Percentiles rank a stretch among this genome's conserved stretches.
These are phyloP conservation scores for Caenorhabditis becei DNA, from an alignment of 2,888 invertebrate species.

Conservation along the genomic window DNA sequence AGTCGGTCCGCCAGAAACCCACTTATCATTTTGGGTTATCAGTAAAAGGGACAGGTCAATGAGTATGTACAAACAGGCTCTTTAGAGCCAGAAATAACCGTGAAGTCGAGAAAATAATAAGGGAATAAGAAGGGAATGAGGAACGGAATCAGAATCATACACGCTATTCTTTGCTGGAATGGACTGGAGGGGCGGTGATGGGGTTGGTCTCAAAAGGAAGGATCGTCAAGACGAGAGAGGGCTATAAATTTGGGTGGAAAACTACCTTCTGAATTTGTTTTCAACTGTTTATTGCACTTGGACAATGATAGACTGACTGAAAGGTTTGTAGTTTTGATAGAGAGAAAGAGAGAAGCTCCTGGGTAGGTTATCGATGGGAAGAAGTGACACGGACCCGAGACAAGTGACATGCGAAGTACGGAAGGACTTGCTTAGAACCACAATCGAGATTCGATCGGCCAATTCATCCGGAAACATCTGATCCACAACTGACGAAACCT, in stretches of 20 bases:
- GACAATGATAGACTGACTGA: background rate
- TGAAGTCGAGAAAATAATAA: conserved; percentile 3
- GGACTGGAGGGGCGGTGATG: background rate
- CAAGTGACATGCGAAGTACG: conserved; percentile 22
- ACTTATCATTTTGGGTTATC: conserved; percentile 30
- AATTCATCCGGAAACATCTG: conserved; percentile 8
- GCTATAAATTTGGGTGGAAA: conserved; percentile 41
- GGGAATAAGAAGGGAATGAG: background rate
- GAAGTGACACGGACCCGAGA: conserved; percentile 5
- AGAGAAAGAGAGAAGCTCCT: conserved; percentile 7
- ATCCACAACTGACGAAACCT: background rate
- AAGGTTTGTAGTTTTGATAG: conserved; percentile 31
- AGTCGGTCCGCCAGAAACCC: conserved; percentile 8
- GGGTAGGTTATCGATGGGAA: background rate
- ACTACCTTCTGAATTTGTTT: conserved; percentile 30
- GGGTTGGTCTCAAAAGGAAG: conserved; percentile 16
- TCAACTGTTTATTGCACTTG: conserved; percentile 39
- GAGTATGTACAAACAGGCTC: conserved; percentile 23
- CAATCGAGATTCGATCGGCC: conserved; percentile 9
- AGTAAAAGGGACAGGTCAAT: conserved; percentile 28
- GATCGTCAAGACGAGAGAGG: conserved; percentile 11
- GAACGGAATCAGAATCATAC: background rate
- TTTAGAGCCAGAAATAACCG: conserved; percentile 9
- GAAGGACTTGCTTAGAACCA: conserved; percentile 17
- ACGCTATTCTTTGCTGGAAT: background rate